Base-by-base conservation (phyloP, 2,888 invertebrate genomes). In the Tyria jacobaeae region DNA sequence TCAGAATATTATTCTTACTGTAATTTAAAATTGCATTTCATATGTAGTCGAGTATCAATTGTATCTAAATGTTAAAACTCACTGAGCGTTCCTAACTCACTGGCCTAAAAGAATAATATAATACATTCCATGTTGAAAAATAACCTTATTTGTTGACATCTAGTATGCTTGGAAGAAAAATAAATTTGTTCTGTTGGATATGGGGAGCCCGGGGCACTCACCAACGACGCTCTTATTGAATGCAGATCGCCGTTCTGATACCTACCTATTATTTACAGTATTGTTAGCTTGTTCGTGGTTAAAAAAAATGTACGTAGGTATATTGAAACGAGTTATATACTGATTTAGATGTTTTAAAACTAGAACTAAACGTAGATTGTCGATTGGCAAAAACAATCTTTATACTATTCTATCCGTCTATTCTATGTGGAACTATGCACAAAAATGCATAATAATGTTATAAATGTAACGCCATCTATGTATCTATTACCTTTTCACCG, bases 131-230 rank as follows among this genome's bases (percentile, higher is more conserved):
- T 85, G 88, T 89, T 89, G 90, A 90, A 91, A 90, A 90, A 91
- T 91, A 90, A 87, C 87, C 86, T 90, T 91, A 90, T 92, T 92
- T 92, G 90, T 92, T 92, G 91, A 91, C 90, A 88, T 91, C 91
- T 91, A 87, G 88, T 89, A 80, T 81, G 85, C 87, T 90, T 83
- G 84, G 84, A 88, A 87, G 89, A 78, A 86, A 90, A 90, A 92
- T 92, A 92, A 91, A 92, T 91, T 89, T 89, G 85, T 80, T 88
- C 86, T 80, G 78, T 80, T 85, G 85, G 85, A 87, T 89, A 88
- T 86, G 83, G 83, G 82, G 83, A 84, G 86, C 86, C 82, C 81
- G 80, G 78, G 84, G 84, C 83, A 86, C 80, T 82, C 84, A 81
- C 87, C 84, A 82, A 82, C 84, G 81, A 83, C 80, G 78, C 44